Conservation (phyloP, 2,888 invertebrate species). For the Apoda limacodes region DNA sequence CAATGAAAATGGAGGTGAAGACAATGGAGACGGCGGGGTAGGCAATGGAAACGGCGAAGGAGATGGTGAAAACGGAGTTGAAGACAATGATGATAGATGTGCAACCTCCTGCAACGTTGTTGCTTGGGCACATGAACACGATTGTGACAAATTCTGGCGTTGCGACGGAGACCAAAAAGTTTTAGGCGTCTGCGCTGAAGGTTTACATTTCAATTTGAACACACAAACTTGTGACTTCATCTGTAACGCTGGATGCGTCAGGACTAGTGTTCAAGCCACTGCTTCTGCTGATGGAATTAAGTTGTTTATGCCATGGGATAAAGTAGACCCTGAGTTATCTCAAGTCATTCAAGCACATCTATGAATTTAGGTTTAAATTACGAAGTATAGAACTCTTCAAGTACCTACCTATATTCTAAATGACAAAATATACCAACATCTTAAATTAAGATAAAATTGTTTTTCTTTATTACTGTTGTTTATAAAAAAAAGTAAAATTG, state of each 20-base stretch:
- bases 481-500: too few relatives aligned
- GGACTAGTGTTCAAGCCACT: conserved; percentile 26
- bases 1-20: conserved; percentile 4
- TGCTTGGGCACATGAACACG: conserved; percentile 43
- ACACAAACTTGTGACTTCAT: conserved; percentile 44
- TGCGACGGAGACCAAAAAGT: conserved; percentile 32
- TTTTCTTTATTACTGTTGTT: too few relatives aligned
- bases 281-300: conserved; percentile 28
- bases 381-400: too few relatives aligned
- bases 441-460: too few relatives aligned
- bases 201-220: conserved; percentile 42
- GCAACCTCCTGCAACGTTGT: conserved; percentile 33
- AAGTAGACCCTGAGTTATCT: conserved; percentile 25
- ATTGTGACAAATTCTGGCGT: conserved; percentile 51
- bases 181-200: conserved; percentile 38
- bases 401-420: too few relatives aligned
- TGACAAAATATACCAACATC: too few relatives aligned
- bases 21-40: conserved; percentile 3
- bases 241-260: conserved; percentile 37
- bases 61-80: conserved; percentile 4
- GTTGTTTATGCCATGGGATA: conserved; percentile 37
- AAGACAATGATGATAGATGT: conserved; percentile 25
- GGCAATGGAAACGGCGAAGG: not conserved
- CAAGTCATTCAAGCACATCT: too few relatives aligned
- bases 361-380: too few relatives aligned